Evolutionary conservation across 2,888 invertebrate species (phyloP).

Genomic region (Ophion slaviceki): DNA sequence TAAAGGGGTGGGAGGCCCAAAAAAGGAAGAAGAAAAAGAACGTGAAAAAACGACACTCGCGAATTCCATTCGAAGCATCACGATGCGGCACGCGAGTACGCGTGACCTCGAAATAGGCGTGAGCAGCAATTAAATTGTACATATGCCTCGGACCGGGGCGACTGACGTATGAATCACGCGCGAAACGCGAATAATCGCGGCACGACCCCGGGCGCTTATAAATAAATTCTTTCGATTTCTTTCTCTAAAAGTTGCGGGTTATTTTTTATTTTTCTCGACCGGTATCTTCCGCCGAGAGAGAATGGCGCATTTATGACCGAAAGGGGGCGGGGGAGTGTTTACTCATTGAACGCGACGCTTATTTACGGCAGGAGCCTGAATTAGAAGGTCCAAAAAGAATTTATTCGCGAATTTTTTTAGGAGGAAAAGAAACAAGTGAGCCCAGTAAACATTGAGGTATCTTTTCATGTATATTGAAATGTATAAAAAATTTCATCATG

Average conservation of each 20-base stretch:
- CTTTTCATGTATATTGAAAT: too few relatives aligned
- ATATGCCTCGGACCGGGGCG: slow-evolving; percentile 32
- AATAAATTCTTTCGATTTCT: slow-evolving; percentile 6
- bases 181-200: slow-evolving; percentile 15
- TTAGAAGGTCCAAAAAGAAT: too few relatives aligned
- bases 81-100: slow-evolving; percentile 31
- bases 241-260: not conserved
- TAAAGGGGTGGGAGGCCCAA: not conserved
- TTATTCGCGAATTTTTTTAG: too few relatives aligned
- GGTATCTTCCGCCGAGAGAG: not conserved
- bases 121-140: slow-evolving; percentile 59
- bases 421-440: too few relatives aligned
- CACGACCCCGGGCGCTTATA: not conserved
- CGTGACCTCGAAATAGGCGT: slow-evolving; percentile 61
- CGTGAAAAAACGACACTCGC: not conserved
- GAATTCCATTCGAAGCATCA: slow-evolving; percentile 41
- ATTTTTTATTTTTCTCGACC: not conserved
- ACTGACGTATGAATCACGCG: slow-evolving; percentile 19
- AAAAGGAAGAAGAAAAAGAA: slow-evolving; percentile 4
- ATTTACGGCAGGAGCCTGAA: too few relatives aligned
- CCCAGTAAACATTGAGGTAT: too few relatives aligned
- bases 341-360: not conserved
- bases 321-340: too few relatives aligned
- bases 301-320: not conserved
- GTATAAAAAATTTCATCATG: too few relatives aligned